Evolutionary conservation across 2,888 invertebrate genomes (phyloP).

Genomic region (Trichacis sp.): DNA sequence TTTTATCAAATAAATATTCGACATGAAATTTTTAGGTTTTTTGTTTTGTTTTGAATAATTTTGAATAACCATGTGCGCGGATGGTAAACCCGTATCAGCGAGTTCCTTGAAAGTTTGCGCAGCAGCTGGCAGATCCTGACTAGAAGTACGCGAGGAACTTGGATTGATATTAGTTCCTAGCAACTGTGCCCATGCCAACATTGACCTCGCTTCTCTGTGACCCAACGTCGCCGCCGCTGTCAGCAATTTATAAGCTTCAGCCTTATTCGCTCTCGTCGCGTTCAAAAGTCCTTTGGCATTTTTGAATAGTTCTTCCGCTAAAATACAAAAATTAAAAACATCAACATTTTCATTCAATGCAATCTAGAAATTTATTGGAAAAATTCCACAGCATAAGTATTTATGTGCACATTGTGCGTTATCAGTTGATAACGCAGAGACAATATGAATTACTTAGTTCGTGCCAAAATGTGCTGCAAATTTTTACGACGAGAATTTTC

Average conservation of each 20-base stretch:
- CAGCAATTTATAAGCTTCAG: conserved; percentile 81
- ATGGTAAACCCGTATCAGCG: conserved; percentile 82
- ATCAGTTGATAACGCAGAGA: too few species aligned
- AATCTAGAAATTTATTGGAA: too few species aligned
- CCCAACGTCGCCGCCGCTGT: conserved; percentile 84
- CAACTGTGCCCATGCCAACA: conserved; percentile 89
- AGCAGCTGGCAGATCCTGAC: conserved; percentile 83
- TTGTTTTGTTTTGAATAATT: too few species aligned
- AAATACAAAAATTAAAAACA: conserved; percentile 46
- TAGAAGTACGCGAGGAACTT: conserved; percentile 54
- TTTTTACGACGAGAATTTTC: too few species aligned
- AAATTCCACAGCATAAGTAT: too few species aligned
- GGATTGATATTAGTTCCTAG: conserved; percentile 80
- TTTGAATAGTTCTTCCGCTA: conserved; percentile 83
- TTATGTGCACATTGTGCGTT: too few species aligned
- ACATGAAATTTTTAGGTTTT: too few species aligned
- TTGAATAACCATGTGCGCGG: conserved; percentile 95
- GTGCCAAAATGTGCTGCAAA: too few species aligned
- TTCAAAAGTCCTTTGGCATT: conserved; percentile 78
- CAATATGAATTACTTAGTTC: too few species aligned
- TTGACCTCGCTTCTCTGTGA: conserved; percentile 84
- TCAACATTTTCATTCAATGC: too few species aligned
- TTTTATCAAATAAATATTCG: too few species aligned
- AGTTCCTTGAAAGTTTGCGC: conserved; percentile 81
- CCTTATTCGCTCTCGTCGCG: conserved; percentile 79